These are phyloP conservation scores for Drosophila kohkoa DNA, from an alignment of 1,140 invertebrate species.

Conservation along the genomic window DNA sequence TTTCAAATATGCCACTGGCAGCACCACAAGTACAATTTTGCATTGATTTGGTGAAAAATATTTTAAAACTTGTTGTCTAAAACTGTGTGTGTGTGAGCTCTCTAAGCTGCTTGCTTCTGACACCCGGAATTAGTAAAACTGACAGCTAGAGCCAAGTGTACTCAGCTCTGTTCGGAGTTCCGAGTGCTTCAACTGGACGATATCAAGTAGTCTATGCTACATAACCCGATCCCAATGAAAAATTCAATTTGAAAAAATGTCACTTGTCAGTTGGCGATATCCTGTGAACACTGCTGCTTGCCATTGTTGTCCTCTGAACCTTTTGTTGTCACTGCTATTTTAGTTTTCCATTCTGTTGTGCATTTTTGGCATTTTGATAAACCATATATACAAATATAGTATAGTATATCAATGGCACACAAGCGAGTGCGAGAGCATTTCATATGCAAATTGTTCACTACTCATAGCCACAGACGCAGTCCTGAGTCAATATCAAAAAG, in stretches of 20 bases:
- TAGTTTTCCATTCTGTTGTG: constrained; percentile 39
- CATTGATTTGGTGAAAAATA: not conserved
- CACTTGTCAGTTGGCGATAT: constrained; percentile 70
- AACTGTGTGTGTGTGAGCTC: not conserved
- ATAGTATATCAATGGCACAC: constrained; percentile 51
- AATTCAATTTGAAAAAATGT: constrained; percentile 76
- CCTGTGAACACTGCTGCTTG: constrained; percentile 13
- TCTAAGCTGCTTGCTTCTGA: not conserved
- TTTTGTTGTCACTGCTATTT: constrained; percentile 53
- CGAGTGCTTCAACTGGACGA: not conserved
- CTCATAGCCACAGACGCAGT: constrained; percentile 20
- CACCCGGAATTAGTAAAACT: not conserved
- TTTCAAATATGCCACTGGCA: constrained; percentile 14
- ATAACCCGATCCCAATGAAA: constrained; percentile 29
- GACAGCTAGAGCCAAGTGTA: not conserved
- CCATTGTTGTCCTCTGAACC: constrained; percentile 4
- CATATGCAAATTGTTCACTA: constrained; percentile 70
- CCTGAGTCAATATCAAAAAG: constrained; percentile 51
- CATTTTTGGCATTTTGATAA: constrained; percentile 34
- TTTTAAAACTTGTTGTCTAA: constrained; percentile 1
- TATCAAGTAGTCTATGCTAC: not conserved
- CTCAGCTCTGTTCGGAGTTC: not conserved
- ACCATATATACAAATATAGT: not conserved
- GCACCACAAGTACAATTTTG: constrained; percentile 65
- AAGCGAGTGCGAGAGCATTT: constrained; percentile 52